Percentiles rank a stretch among this genome's conserved stretches.
These are phyloP conservation scores for Eubasilissa regina DNA, from an alignment of 1,140 invertebrate genomes.

Conservation along the genomic window DNA sequence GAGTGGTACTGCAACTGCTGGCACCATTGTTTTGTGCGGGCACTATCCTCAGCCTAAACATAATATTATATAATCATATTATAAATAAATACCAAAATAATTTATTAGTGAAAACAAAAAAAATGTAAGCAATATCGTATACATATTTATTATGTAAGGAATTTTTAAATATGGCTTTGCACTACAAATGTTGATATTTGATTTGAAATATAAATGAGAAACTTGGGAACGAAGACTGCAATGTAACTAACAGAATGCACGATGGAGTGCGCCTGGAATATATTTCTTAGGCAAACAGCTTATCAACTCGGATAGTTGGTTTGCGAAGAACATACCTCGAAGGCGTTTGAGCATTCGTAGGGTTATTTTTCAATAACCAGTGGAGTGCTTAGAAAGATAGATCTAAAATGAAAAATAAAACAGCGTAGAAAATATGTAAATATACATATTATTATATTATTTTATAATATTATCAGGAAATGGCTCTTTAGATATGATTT, in stretches of 20 bases:
- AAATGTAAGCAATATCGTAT: neutral
- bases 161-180: no score
- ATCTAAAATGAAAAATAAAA: no score
- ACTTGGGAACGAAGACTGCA: no score
- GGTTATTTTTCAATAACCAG: no score
- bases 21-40: slow-evolving; percentile 90
- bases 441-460: no score
- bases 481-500: no score
- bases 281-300: slow-evolving; percentile 40
- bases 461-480: no score
- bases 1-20: slow-evolving; percentile 91
- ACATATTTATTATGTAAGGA: no score
- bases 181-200: no score
- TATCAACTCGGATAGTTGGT: slow-evolving; percentile 17
- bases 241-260: neutral
- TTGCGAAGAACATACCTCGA: slow-evolving; percentile 40
- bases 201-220: no score
- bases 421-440: no score
- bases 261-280: slow-evolving; percentile 30
- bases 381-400: no score
- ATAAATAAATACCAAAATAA: neutral
- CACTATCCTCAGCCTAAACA: slow-evolving; percentile 87
- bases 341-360: slow-evolving; percentile 35
- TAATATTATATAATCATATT: neutral
- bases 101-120: neutral